phyloP scores from a whole-genome alignment of 2,113 vertebrate species.

The Lycaon pictus region DNA sequence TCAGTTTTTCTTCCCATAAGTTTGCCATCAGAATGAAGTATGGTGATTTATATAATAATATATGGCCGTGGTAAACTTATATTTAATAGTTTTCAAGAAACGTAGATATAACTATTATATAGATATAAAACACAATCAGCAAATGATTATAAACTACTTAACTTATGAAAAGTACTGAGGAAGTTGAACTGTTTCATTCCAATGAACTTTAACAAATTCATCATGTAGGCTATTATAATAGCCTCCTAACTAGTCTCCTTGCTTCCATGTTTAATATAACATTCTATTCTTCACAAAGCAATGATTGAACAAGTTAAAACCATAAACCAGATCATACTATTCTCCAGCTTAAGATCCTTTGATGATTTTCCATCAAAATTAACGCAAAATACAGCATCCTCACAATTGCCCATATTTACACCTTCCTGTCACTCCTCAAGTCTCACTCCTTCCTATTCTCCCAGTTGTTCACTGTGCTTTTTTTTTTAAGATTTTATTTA shows the following conservation, averaged over 20 bases:
- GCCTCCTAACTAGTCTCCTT: not conserved
- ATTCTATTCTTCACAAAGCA: not conserved
- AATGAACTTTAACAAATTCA: not conserved
- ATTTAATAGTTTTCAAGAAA: slow-evolving; percentile 34
- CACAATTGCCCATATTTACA: too few species aligned
- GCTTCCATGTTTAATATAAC: not conserved
- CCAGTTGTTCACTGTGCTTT: not conserved
- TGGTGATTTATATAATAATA: not conserved
- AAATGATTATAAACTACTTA: not conserved
- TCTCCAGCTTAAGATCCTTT: not conserved
- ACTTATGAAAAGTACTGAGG: not conserved
- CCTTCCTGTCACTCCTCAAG: not conserved
- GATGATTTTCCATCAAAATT: not conserved
- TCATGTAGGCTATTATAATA: not conserved
- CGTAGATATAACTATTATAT: not conserved
- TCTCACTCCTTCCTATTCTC: fast-evolving
- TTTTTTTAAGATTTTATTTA: too few species aligned
- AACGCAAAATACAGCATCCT: not conserved
- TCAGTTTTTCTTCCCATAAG: not conserved
- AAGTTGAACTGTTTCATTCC: not conserved
- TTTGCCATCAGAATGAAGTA: not conserved
- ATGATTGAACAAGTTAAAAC: not conserved
- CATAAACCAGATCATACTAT: not conserved
- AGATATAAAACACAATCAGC: not conserved
- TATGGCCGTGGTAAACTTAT: not conserved